phyloP scores from a whole-genome alignment of 92 coral and sea anemone genomes.

The Scolanthus callimorphus region DNA sequence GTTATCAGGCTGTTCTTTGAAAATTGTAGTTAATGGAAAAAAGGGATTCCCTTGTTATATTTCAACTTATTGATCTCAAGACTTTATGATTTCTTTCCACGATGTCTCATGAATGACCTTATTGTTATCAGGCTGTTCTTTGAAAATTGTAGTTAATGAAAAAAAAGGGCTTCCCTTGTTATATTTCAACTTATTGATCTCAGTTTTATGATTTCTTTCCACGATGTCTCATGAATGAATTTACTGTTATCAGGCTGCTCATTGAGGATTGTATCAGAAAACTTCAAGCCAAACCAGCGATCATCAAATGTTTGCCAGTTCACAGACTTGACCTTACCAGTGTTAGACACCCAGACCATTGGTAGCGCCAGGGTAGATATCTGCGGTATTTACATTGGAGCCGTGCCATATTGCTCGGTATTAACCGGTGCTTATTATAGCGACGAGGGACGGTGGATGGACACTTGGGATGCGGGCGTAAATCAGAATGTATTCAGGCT shows the following conservation, averaged over 20 bases:
- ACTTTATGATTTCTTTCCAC: too few relatives aligned
- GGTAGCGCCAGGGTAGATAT: constrained; percentile 24
- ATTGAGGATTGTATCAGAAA: constrained; percentile 23
- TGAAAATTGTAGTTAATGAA: too few relatives aligned
- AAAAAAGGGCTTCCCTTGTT: too few relatives aligned
- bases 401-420: constrained; percentile 7
- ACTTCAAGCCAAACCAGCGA: constrained; percentile 8
- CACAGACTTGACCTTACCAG: constrained; percentile 9
- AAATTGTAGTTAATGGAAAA: too few relatives aligned
- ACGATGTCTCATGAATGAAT: not conserved
- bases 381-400: constrained; percentile 30
- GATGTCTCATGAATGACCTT: too few relatives aligned
- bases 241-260: constrained; percentile 18
- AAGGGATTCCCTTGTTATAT: too few relatives aligned
- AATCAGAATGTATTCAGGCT: constrained; percentile 10
- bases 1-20: constrained; percentile 24
- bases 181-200: too few relatives aligned
- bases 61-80: too few relatives aligned
- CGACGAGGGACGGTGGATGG: constrained; percentile 17
- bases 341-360: constrained; percentile 14
- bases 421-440: constrained; percentile 22
- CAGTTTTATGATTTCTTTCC: not conserved
- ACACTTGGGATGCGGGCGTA: constrained; percentile 32
- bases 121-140: too few relatives aligned
- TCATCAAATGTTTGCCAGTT: constrained; percentile 10